Evolutionary conservation across 1,140 invertebrate species (phyloP), one percentile per base, ranked within the genome.

Genomic region (Cotesia glomerata): DNA sequence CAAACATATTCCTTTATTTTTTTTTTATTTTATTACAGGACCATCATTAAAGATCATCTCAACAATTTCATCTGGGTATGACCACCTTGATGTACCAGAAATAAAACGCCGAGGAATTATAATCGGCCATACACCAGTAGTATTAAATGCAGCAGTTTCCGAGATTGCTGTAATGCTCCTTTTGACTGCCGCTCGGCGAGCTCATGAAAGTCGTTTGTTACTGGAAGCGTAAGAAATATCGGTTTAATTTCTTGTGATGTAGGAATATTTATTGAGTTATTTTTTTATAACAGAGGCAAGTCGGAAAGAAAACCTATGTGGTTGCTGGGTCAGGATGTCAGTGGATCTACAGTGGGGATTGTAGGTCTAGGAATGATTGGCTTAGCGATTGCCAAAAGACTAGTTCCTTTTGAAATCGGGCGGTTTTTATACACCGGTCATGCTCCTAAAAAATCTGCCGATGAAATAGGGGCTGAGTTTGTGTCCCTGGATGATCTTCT

Each of bases 361-460:
- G 89, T 95, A 13, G 95, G 95, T 13, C 87, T 96, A 3, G 95
- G 95, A 11, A 89, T 91, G 52, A 93, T 96, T 73, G 94, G 94
- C 0, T 90, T 92, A 79, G 90, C 90, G 2, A 90, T 95, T 18
- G 90, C 91, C 0, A 89, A 91, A 75, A 88, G 92, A 73, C 82
- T 96, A 0, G 88, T 88, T 61, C 88, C 90, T 5, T 96, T 95
- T 79, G 90, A 91, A 56, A 90, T 95, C 1, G 85, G 79, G 0
- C 89, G 86, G 76, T 90, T 96, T 68, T 49, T 96, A 1, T 96
- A 96, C 78, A 89, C 88, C 5, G 93, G 92, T 2, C 88, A 91
- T 67, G 89, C 81, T 0, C 88, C 89, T 61, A 93, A 93, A 74
- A 88, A 89, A 74, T 89, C 90, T 86, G 92, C 91, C 5, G 88